Base-by-base conservation (phyloP, 2,888 invertebrate species). In the Parelbella ahira region DNA sequence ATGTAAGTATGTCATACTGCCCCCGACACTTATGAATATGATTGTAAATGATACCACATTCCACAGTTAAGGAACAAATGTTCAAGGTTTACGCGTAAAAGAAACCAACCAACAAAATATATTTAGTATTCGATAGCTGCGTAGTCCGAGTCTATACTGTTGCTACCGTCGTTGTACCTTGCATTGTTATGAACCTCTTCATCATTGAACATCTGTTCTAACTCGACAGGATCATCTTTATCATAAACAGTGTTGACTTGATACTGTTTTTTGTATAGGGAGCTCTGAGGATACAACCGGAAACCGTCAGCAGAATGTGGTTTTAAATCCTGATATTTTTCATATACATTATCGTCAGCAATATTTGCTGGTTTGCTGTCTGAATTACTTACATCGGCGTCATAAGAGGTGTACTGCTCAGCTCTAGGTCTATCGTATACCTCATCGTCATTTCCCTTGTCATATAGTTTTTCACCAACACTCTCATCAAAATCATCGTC, bases 121-220 rank as follows among this genome's bases (percentile, higher is more conserved):
- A 15, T 19, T 52, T 53, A 79, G 54, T 72, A 81, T 7, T 70
- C 76, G 37, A 80, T 65, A 20, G 81, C 70, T 20, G 54, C 63
- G 36, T 75, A 78, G 37, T 76, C 69, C 1, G 51, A 45, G 43
- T 82, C 75, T 30, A 67, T 55, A 49, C 75, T 67, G 44, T 75
- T 78, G 54, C 77, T 78, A 1, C 58, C 54, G 48, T 76, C 76
- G 45, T 56, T 72, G 45, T 62, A 64, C 38, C 61, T 66, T 15
- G 39, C 39, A 18, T 60, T 53, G 41, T 56, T 62, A 8, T 62
- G 62, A 9, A 58, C 45, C 44, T 72, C 72, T 37, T 75, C 67
- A 44, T 77, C 68, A 47, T 72, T 67, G 13, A 63, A 67, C 45
- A 56, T 56, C 19, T 67, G 64, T 36, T 68, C 63, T 10, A 63